Evolutionary conservation across 2,797 vertebrate species (phyloP).

Genomic region (Catamblyrhynchus diadema): DNA sequence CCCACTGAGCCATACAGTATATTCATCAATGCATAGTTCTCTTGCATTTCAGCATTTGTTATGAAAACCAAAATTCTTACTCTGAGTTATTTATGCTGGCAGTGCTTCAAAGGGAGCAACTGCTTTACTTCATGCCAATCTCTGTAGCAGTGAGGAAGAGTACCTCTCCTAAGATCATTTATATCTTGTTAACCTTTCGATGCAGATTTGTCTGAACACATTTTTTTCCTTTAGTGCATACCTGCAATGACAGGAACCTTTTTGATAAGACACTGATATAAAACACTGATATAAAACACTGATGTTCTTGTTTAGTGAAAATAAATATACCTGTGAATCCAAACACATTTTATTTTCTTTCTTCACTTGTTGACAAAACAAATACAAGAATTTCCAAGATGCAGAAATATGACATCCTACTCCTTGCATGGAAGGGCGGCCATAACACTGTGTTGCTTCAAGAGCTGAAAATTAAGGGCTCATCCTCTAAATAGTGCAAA

Average conservation of each 20-base stretch:
- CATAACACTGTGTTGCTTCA: fast-evolving
- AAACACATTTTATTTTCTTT: conserved; percentile 20
- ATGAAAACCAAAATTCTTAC: conserved; percentile 64
- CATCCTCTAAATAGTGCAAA: background rate
- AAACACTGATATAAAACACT: conserved; percentile 8
- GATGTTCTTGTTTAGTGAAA: conserved; percentile 10
- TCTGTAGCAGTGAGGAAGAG: conserved; percentile 56
- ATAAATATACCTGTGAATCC: conserved; percentile 23
- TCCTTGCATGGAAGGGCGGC: background rate
- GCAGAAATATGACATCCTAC: background rate
- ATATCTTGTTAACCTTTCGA: conserved; percentile 55
- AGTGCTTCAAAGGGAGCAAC: conserved; percentile 56
- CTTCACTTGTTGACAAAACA: conserved; percentile 45
- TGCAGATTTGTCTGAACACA: conserved; percentile 61
- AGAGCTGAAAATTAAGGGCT: background rate
- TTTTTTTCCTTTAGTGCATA: conserved; percentile 50
- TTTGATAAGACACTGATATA: conserved; percentile 30
- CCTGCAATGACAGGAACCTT: conserved; percentile 33
- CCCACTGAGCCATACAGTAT: conserved; percentile 15
- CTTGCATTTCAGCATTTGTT: conserved; percentile 63
- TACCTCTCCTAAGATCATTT: conserved; percentile 53
- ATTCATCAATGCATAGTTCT: conserved; percentile 50
- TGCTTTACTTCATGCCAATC: conserved; percentile 56
- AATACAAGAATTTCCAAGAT: conserved; percentile 2
- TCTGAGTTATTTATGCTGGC: conserved; percentile 69